A percentile compares a stretch with the other conserved stretches of the same genome.
These are phyloP conservation scores for Tapirus terrestris DNA, from an alignment of 2,113 vertebrate genomes.

Conservation along the genomic window DNA sequence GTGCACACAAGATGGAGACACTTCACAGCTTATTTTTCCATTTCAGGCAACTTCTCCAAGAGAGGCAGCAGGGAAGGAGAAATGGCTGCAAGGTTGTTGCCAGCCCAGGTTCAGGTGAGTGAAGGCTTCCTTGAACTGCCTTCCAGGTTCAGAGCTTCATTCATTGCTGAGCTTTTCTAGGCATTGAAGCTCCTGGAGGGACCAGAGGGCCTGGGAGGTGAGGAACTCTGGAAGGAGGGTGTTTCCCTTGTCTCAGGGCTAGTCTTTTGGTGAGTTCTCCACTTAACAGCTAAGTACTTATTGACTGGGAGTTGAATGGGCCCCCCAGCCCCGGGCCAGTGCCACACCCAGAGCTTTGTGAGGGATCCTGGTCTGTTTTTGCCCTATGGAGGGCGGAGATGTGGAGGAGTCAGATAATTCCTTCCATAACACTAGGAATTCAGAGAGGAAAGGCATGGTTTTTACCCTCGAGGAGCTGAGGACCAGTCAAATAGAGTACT, in stretches of 20 bases:
- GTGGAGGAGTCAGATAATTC: not conserved
- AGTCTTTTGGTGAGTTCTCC: not conserved
- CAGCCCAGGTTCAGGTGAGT: constrained; percentile 63
- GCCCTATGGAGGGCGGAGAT: not conserved
- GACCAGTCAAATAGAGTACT: not conserved
- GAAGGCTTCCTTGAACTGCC: not conserved
- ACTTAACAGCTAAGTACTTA: not conserved
- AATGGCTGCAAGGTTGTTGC: constrained; percentile 60
- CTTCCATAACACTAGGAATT: not conserved
- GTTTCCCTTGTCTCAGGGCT: not conserved
- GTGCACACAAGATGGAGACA: not conserved
- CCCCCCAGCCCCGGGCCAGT: accelerated
- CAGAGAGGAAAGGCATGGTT: not conserved
- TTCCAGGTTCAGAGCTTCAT: not conserved
- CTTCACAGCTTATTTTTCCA: not conserved
- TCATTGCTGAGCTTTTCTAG: not conserved
- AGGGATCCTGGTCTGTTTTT: not conserved
- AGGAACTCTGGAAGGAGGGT: not conserved
- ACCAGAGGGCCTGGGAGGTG: not conserved
- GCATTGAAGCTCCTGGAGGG: not conserved
- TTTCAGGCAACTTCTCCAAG: constrained; percentile 32
- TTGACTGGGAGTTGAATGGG: not conserved
- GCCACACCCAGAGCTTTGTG: not conserved
- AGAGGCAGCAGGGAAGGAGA: not conserved
- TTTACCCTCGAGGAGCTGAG: not conserved